phyloP scores from a whole-genome alignment of 2,113 vertebrate genomes.

The Centrocercus urophasianus region DNA sequence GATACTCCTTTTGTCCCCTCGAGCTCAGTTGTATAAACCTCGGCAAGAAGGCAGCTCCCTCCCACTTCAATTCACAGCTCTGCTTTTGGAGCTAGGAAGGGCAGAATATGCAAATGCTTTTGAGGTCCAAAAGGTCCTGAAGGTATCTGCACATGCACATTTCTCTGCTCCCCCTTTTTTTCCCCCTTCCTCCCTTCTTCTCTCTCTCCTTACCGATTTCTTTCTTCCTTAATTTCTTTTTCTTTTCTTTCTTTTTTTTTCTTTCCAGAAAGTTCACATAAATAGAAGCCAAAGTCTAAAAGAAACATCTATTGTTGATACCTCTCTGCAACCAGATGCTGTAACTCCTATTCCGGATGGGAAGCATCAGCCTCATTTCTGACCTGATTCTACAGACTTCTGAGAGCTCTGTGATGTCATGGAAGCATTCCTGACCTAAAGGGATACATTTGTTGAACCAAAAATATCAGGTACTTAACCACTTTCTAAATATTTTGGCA shows the following conservation, averaged over 20 bases:
- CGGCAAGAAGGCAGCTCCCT: neutral
- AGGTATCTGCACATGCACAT: neutral
- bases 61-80: neutral
- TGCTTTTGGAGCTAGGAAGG: neutral
- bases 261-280: neutral
- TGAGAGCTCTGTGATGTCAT: neutral
- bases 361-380: neutral
- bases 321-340: neutral
- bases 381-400: neutral
- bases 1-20: neutral
- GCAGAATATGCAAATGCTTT: accelerated
- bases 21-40: neutral
- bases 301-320: neutral
- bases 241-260: neutral
- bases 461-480: neutral
- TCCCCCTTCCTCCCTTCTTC: neutral
- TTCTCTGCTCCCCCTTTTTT: neutral
- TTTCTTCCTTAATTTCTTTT: neutral
- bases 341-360: neutral
- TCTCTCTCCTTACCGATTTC: neutral
- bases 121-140: neutral
- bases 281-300: neutral
- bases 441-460: neutral
- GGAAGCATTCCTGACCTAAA: neutral
- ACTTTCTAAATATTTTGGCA: neutral